Conservation (phyloP, 2,797 vertebrate species). For the Myotis findleyi region DNA sequence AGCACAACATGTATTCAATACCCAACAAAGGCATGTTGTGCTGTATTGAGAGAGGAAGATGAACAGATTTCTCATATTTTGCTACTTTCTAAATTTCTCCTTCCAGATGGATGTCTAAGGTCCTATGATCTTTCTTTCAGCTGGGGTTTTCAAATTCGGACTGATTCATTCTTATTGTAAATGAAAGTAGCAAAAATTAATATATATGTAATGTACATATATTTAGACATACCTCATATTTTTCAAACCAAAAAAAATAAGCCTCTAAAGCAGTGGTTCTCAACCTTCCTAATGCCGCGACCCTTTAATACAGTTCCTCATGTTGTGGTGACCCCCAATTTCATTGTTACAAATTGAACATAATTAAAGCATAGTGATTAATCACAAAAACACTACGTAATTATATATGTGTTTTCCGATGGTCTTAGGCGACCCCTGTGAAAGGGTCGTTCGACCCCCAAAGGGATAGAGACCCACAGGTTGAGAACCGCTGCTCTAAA, state of each 20-base stretch:
- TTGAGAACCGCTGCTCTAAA: background rate
- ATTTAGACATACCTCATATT: background rate
- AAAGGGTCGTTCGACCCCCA: no score
- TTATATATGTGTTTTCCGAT: no score
- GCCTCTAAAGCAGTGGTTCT: background rate
- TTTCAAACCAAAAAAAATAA: background rate
- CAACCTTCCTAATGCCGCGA: no score
- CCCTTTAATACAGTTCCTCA: no score
- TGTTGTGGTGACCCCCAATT: no score
- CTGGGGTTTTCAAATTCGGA: background rate
- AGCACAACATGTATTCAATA: background rate
- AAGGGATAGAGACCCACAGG: no score
- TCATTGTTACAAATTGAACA: no score
- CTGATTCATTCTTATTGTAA: background rate
- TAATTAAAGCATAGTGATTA: no score
- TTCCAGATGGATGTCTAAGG: background rate
- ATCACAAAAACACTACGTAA: no score
- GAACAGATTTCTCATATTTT: background rate
- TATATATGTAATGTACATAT: background rate
- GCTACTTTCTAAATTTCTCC: background rate
- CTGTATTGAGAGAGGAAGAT: background rate
- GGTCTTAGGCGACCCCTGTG: no score
- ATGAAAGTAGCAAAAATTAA: conserved; percentile 13
- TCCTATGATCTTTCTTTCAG: background rate
- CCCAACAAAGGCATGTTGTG: background rate